phyloP scores from a whole-genome alignment of 2,113 vertebrate species.

The Ornithorhynchus anatinus region DNA sequence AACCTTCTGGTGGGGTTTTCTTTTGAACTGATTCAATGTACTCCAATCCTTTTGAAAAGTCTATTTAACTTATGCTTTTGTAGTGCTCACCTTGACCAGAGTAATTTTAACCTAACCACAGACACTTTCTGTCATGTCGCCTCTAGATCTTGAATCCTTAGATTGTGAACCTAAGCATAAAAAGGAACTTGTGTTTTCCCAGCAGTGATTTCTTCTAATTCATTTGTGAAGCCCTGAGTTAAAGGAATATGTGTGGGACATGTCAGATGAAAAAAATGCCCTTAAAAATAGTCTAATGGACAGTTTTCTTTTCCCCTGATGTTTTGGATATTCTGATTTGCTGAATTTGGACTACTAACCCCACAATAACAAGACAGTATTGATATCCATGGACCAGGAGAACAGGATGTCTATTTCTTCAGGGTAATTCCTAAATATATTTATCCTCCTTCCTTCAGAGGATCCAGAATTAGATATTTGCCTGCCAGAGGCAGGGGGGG shows the following conservation, averaged over 20 bases:
- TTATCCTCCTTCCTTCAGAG: background rate
- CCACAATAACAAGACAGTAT: background rate
- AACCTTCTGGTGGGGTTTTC: slow-evolving; percentile 51
- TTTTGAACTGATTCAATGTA: slow-evolving; percentile 46
- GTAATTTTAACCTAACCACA: slow-evolving; percentile 32
- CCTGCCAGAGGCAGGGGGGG: no score
- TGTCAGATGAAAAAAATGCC: no score
- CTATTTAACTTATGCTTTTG: slow-evolving; percentile 47
- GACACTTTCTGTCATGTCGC: slow-evolving; percentile 32
- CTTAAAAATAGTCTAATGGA: no score
- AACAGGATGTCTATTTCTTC: slow-evolving; percentile 5
- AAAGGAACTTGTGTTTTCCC: background rate
- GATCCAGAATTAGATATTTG: no score
- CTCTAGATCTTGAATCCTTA: slow-evolving; percentile 21
- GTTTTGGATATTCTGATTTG: background rate
- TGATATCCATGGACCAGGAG: background rate
- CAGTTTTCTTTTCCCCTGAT: no score
- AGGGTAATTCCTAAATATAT: background rate
- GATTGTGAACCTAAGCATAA: slow-evolving; percentile 24
- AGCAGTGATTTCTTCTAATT: background rate
- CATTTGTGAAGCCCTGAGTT: no score
- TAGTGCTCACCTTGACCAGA: slow-evolving; percentile 32
- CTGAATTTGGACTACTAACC: background rate
- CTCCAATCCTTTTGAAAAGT: slow-evolving; percentile 57
- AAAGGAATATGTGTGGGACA: no score